Evolutionary conservation across 2,888 invertebrate species (phyloP), one percentile per base, ranked within the genome.

Genomic region (Oasisia sp.): DNA sequence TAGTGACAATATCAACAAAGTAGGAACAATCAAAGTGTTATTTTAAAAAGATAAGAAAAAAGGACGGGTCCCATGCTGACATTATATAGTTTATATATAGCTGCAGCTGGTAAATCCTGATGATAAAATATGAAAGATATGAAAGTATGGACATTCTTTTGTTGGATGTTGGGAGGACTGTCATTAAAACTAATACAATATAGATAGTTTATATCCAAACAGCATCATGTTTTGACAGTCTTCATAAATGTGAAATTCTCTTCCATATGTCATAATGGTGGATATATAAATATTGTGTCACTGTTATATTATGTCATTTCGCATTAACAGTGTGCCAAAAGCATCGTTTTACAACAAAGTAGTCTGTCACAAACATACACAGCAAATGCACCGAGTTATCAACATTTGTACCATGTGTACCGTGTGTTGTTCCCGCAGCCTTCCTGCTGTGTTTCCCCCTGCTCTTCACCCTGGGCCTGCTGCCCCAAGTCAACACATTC

Each of bases 401-500:
- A 27, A 74, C 74, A 74, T 74, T 27, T n/a, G 27, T 27, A 74
- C 74, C 74, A 19, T 74, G 74, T 74, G 27, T 74, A 74, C 1
- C 74, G 3, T 27, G 27, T 74, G 74, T 74, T 74, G 7, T 32
- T 58, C 27, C 92, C 91, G n/a, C 93, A 94, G 96, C 98, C 93
- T 97, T 99, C 95, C 97, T 99, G 90, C 97, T 99, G 91, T 98
- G 98, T 96, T 98, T 99, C 96, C 99, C 99, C 0, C 95, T 99
- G 91, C 97, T 99, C 50, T 99, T 99, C 96, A 99, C 99, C 91
- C 97, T 99, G 93, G 99, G 99, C 0, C 97, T 99, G 91, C 98
- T 99, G 95, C 99, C 99, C 5, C 99, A 97, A 95, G 98, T 99
- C 92, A 99, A 99, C 96, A 99, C 99, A 0, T 99, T 99, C 96